Conservation (phyloP, 2,113 vertebrate genomes). For the Zosterops pallidus region DNA sequence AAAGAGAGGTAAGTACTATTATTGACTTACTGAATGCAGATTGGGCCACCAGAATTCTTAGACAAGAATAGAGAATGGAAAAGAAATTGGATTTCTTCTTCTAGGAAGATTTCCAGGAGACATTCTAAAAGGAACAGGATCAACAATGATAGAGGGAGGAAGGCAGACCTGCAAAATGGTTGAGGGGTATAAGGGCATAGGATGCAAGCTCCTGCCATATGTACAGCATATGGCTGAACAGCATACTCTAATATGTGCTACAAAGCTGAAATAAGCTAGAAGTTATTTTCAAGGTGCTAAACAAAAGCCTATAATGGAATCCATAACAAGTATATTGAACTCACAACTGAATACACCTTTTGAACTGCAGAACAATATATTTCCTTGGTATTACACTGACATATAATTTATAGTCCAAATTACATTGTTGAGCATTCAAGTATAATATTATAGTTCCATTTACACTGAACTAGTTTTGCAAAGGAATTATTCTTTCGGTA, state of each 20-base stretch:
- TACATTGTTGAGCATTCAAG: background rate
- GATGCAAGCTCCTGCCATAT: background rate
- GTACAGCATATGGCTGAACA: background rate
- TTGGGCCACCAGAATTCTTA: background rate
- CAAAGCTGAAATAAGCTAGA: background rate
- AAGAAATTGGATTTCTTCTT: background rate
- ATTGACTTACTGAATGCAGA: background rate
- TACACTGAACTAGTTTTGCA: background rate
- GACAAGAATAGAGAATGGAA: background rate
- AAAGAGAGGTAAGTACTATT: background rate
- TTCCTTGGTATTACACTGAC: background rate
- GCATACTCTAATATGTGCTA: background rate
- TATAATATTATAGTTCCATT: background rate
- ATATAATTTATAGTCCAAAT: background rate
- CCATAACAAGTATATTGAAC: background rate
- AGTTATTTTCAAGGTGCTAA: background rate
- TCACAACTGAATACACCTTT: background rate
- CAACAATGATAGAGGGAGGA: background rate
- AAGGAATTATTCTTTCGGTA: background rate
- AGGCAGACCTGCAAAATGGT: background rate
- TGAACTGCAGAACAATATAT: background rate
- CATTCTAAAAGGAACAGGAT: background rate
- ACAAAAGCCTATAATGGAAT: background rate
- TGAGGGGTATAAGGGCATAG: background rate
- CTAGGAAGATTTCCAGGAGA: background rate